Evolutionary conservation across 1,140 invertebrate species (phyloP).

Genomic region (Latrodectus geometricus): DNA sequence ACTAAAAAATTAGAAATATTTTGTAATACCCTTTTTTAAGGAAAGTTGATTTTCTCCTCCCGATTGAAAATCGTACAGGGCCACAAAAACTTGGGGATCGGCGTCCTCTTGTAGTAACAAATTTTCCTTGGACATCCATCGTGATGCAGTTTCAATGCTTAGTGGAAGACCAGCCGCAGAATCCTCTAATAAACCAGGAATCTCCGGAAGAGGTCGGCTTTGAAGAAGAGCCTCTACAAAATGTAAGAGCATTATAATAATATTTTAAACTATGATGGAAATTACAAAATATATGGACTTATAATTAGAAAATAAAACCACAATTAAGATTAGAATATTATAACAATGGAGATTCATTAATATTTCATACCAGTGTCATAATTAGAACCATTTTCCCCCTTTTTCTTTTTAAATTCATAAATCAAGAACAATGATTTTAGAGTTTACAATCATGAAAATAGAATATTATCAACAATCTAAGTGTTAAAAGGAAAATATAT

Average conservation of each 20-base stretch:
- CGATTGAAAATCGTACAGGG: conserved; percentile 97
- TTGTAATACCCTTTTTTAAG: conserved; percentile 87
- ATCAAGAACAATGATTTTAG: background rate
- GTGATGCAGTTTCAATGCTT: conserved; percentile 65
- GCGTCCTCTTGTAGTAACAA: conserved; percentile 81
- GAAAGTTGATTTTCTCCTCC: conserved; percentile 96
- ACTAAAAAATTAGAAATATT: background rate
- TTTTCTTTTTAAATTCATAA: background rate
- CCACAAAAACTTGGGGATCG: conserved; percentile 89
- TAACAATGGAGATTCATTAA: background rate
- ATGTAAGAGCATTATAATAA: conserved; percentile 40
- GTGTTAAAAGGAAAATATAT: no score
- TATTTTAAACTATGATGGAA: background rate
- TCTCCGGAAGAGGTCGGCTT: conserved; percentile 89
- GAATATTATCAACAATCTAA: no score
- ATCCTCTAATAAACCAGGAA: conserved; percentile 80
- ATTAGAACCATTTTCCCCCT: background rate
- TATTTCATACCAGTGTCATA: background rate
- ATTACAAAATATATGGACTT: background rate
- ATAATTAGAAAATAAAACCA: background rate
- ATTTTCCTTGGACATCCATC: conserved; percentile 98
- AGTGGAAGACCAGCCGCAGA: conserved; percentile 33
- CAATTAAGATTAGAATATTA: background rate
- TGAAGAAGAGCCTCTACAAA: conserved; percentile 88
- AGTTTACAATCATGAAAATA: no score